Percentiles rank a stretch among this genome's conserved stretches.
phyloP scores from a whole-genome alignment of 2,113 vertebrate species.

The Periophthalmus modestus region DNA sequence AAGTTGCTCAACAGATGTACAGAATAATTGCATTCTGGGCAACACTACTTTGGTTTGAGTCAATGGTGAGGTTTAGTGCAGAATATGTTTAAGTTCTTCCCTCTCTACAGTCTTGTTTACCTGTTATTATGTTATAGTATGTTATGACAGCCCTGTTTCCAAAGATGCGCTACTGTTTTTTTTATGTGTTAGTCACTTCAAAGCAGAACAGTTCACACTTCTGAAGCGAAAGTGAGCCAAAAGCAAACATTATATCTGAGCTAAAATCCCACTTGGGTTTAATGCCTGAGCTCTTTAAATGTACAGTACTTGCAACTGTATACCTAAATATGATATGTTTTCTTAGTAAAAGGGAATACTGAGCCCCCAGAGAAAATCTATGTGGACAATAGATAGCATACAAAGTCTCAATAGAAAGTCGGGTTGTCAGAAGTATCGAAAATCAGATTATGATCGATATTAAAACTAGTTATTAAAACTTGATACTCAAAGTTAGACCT shows the following conservation, averaged over 20 bases:
- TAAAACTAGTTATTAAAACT: too few relatives aligned
- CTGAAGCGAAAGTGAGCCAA: neutral
- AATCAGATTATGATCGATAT: too few relatives aligned
- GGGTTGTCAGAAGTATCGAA: too few relatives aligned
- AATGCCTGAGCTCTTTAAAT: neutral
- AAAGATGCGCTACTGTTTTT: neutral
- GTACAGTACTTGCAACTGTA: neutral
- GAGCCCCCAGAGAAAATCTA: neutral
- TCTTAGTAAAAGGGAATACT: neutral
- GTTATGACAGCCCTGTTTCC: slow-evolving; percentile 2
- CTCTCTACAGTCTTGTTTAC: neutral
- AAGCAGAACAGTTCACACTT: neutral
- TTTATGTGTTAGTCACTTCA: neutral
- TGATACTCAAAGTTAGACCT: too few relatives aligned
- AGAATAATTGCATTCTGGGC: neutral
- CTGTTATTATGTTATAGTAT: neutral
- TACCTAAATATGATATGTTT: neutral
- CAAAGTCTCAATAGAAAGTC: neutral
- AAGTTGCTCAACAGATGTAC: neutral
- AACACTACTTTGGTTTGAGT: neutral
- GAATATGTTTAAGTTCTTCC: neutral
- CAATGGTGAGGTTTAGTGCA: neutral
- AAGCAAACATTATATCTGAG: neutral
- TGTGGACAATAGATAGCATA: neutral
- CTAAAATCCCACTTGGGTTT: neutral